Base-by-base conservation (phyloP, 2,888 invertebrate species). In the Nycteola revayana region DNA sequence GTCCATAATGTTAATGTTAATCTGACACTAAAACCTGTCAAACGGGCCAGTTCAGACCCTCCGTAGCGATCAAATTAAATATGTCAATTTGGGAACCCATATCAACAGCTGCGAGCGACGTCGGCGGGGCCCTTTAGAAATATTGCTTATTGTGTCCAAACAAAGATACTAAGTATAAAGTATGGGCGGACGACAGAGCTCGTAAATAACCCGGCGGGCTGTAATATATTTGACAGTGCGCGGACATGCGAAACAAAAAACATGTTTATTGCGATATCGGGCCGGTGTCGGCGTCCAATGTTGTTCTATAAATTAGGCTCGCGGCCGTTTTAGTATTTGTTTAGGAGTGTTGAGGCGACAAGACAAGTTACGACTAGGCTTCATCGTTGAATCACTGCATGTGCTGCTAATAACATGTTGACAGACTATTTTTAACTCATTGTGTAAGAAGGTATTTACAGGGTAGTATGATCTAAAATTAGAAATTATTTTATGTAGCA, bases 131-230 rank as follows among this genome's bases (percentile, higher is more conserved):
- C 84, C 85, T 84, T 85, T 86, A 84, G 85, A 88, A 88, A 88
- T 88, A 88, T 88, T 82, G 85, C 87, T 87, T 86, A 88, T 88
- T 87, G 88, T 88, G 88, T 88, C 87, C 87, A 88, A 88, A 88
- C 88, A 88, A 86, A 88, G 88, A 87, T 88, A 87, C 86, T 85
- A 86, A 88, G 87, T 86, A 87, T 88, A 87, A 88, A 85, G 88
- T 87, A 88, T 87, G 88, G 87, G 87, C 86, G 87, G 86, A 82
- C 79, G 88, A 80, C 84, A 71, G 80, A 71, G 83, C 72, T 78
- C 85, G 83, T 88, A 88, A 88, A 88, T 87, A 85, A 88, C 88
- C 66, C 86, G 77, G 75, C 85, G 86, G 84, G 86, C 76, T 70
- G 86, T 87, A 88, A 88, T 87, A 88, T 87, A 88, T 88, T 87